phyloP scores from a whole-genome alignment of 2,113 vertebrate genomes.

The Anolis carolinensis region DNA sequence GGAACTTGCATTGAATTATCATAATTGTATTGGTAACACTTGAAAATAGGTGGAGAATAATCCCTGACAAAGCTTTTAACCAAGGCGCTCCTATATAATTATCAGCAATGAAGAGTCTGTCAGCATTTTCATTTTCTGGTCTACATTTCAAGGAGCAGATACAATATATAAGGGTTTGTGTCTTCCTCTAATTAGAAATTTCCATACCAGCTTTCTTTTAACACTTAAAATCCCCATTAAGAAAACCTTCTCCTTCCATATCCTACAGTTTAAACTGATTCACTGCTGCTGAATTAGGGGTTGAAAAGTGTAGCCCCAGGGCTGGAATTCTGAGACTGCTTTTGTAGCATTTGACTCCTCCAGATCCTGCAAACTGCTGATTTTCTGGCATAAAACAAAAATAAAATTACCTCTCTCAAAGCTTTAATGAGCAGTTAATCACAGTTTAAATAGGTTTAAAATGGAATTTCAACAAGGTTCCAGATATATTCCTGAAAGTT shows the following conservation, averaged over 20 bases:
- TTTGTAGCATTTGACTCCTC: too few relatives aligned
- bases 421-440: too few relatives aligned
- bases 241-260: neutral
- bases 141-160: constrained; percentile 26
- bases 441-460: too few relatives aligned
- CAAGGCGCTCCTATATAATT: constrained; percentile 46
- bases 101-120: constrained; percentile 38
- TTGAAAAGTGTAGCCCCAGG: neutral
- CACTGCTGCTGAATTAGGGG: neutral
- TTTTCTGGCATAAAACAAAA: too few relatives aligned
- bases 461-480: too few relatives aligned
- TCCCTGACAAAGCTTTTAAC: constrained; percentile 48
- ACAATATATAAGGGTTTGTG: constrained; percentile 31
- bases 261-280: neutral
- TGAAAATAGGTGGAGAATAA: constrained; percentile 29
- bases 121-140: constrained; percentile 39
- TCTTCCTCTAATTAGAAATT: constrained; percentile 26
- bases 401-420: too few relatives aligned
- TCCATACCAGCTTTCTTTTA: constrained; percentile 19
- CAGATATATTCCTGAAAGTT: too few relatives aligned
- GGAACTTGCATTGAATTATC: constrained; percentile 38
- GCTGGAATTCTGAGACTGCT: too few relatives aligned
- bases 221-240: neutral
- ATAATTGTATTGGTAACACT: constrained; percentile 37
- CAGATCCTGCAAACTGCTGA: too few relatives aligned